Conservation (phyloP, 2,113 vertebrate species). For the Eclectus roratus region DNA sequence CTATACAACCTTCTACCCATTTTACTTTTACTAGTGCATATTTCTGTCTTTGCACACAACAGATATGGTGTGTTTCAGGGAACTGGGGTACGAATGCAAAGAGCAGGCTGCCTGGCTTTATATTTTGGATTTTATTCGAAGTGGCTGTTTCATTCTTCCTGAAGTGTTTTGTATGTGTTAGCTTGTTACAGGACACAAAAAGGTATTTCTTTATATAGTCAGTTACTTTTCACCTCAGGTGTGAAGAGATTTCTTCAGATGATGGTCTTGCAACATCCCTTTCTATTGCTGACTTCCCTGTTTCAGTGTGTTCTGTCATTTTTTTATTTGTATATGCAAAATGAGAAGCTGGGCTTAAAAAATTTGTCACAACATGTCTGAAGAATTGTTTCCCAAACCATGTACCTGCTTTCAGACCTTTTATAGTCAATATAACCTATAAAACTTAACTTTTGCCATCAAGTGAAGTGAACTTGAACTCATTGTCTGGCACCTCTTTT, state of each 20-base stretch:
- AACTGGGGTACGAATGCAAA: neutral
- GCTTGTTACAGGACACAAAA: neutral
- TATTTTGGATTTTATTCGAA: neutral
- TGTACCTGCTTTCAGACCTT: neutral
- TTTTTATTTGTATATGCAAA: neutral
- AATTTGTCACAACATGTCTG: neutral
- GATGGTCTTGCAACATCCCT: neutral
- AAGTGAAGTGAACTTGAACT: neutral
- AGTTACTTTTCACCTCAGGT: neutral
- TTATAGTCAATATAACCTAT: neutral
- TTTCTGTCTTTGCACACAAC: neutral
- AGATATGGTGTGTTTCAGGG: rapidly evolving
- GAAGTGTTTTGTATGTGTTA: neutral
- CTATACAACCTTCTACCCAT: neutral
- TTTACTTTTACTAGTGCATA: neutral
- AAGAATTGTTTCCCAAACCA: neutral
- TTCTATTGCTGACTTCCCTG: neutral
- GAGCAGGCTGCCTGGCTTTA: neutral
- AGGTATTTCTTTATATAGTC: neutral
- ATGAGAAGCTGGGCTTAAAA: neutral
- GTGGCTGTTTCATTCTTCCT: neutral
- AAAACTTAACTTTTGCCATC: neutral
- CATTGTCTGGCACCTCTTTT: neutral
- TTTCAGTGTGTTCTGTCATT: neutral
- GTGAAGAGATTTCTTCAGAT: neutral